Evolutionary conservation across 2,888 invertebrate species (phyloP).

Genomic region (Raillietiella orientalis): DNA sequence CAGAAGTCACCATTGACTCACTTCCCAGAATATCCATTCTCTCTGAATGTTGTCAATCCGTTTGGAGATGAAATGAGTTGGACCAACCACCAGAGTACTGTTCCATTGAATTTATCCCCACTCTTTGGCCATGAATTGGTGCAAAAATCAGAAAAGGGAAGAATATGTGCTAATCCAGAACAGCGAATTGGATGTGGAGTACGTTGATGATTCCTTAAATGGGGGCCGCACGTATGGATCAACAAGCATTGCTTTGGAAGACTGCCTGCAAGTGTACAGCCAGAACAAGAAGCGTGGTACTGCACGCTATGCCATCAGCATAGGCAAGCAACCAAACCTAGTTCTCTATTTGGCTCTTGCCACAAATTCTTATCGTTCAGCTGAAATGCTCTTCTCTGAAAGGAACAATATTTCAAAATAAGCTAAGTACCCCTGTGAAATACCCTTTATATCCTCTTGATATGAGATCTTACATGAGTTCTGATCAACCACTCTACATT

Average conservation of each 20-base stretch:
- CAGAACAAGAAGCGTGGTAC: slow-evolving; percentile 18
- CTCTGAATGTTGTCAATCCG: too few relatives aligned
- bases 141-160: slow-evolving; percentile 13
- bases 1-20: too few relatives aligned
- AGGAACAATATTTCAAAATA: slow-evolving; percentile 9
- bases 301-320: slow-evolving; percentile 10
- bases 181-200: slow-evolving; percentile 11
- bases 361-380: slow-evolving; percentile 12
- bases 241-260: slow-evolving; percentile 11
- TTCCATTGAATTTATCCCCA: too few relatives aligned
- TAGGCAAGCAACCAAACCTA: slow-evolving; percentile 13
- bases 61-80: too few relatives aligned
- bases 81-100: too few relatives aligned
- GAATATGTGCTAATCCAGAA: slow-evolving; percentile 14
- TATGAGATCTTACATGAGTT: not conserved
- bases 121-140: slow-evolving; percentile 16
- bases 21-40: too few relatives aligned
- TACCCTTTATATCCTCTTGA: slow-evolving; percentile 10
- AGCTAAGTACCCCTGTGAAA: slow-evolving; percentile 10
- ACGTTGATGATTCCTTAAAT: slow-evolving; percentile 1
- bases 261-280: slow-evolving; percentile 15
- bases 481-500: slow-evolving; percentile 7
- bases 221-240: not conserved
- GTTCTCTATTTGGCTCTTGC: slow-evolving; percentile 12
- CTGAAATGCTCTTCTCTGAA: slow-evolving; percentile 13